Percentiles rank a stretch among this genome's conserved stretches.
Conservation (phyloP, 2,888 invertebrate genomes). For the Dasypolia templi region DNA sequence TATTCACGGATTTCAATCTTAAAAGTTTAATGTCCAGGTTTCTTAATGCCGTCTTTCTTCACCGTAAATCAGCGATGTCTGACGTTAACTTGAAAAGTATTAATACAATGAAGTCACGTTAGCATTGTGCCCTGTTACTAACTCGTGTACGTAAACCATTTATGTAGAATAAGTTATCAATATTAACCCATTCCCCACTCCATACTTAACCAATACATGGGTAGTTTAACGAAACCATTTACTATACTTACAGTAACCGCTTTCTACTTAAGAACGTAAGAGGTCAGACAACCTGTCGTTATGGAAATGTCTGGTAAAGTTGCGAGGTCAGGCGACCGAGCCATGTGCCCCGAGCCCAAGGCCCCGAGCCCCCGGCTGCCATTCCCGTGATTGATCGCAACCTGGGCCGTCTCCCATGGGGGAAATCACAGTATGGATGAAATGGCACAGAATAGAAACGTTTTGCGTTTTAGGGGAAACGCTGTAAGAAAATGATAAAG, state of each 20-base stretch:
- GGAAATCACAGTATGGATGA: slow-evolving; percentile 48
- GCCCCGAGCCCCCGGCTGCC: slow-evolving; percentile 11
- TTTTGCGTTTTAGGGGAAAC: slow-evolving; percentile 2
- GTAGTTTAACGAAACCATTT: neutral
- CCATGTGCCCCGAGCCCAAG: slow-evolving; percentile 18
- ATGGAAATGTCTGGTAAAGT: slow-evolving; percentile 20
- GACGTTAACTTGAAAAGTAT: neutral
- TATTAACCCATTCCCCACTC: neutral
- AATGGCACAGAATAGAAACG: slow-evolving; percentile 19
- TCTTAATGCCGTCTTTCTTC: neutral
- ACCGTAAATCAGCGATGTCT: neutral
- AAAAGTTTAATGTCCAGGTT: too few relatives aligned
- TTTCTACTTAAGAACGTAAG: slow-evolving; percentile 17
- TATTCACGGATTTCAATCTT: neutral
- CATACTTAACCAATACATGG: neutral
- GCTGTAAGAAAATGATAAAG: neutral
- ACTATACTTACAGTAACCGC: neutral
- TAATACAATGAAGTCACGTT: neutral
- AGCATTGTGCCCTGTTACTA: neutral
- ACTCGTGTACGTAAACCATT: neutral
- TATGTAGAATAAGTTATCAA: slow-evolving; percentile 17
- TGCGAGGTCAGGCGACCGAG: slow-evolving; percentile 34
- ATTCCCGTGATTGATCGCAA: slow-evolving; percentile 61
- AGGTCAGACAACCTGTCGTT: slow-evolving; percentile 35
- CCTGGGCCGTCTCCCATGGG: slow-evolving; percentile 46